Evolutionary conservation across 92 coral and sea anemone species (phyloP), one percentile per base, ranked within the genome.

Genomic region (Parazoanthus atlanticus): DNA sequence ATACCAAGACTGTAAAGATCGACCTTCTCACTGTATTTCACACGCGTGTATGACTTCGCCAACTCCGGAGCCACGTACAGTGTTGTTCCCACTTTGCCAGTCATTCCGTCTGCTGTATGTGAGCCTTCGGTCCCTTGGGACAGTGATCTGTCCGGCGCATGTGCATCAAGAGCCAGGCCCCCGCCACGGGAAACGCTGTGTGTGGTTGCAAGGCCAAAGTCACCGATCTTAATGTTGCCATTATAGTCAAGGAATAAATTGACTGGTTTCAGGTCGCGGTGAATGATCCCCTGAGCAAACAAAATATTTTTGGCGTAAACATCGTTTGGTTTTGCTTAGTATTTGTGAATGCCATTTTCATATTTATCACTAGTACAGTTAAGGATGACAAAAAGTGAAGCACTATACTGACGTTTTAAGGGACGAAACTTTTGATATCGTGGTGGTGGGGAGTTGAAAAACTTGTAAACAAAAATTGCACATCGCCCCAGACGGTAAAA

Each of bases 251-350:
- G 97, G 90, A 97, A 97, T 76, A 97, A 89, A 89, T 97, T 97
- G 31, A 95, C 98, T 1, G 99, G 99, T 89, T 97, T 97, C 26
- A 97, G 91, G 76, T 97, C 99, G n/a, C 99, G 97, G 86, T 97
- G 99, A 73, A 97, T 97, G 86, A 97, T 95, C 25, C 99, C 99
- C 99, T 96, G 28, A 15, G 36, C 8, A 81, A 16, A 56, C 36
- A 33, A 73, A 88, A 5, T 23, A 79, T 40, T 30, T 74, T 31
- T 17, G 64, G 38, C 8, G 40, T 33, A 52, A 65, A 47, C 65
- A 23, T 29, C 23, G 65, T 5, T 31, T 46, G 10, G 52, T 54
- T 8, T 28, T 41, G 86, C 29, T 28, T 11, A 13, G 5, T 38
- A n/a, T 28, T 69, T 26, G 28, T 69, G 23, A 11, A 36, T 5